These are phyloP conservation scores for Latheticus oryzae DNA, from an alignment of 2,888 invertebrate species.

Conservation along the genomic window DNA sequence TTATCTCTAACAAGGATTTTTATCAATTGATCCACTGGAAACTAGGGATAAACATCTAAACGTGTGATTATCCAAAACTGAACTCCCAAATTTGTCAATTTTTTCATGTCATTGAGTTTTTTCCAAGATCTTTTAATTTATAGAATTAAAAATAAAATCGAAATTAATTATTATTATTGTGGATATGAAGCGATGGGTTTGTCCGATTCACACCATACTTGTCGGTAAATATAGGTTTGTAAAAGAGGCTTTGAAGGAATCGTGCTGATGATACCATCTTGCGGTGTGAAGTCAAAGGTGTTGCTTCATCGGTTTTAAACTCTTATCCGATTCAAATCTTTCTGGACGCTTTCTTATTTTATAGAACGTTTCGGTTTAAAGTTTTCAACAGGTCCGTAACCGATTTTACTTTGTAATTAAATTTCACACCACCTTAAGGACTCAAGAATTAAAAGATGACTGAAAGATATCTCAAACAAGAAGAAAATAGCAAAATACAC, in stretches of 20 bases:
- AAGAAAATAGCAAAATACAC: too few species aligned
- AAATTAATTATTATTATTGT: too few species aligned
- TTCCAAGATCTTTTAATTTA: too few species aligned
- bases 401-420: conserved; percentile 31
- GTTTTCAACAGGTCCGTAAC: conserved; percentile 34
- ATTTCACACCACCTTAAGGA: too few species aligned
- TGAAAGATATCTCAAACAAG: too few species aligned
- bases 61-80: conserved; percentile 30
- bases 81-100: too few species aligned
- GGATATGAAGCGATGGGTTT: conserved; percentile 55
- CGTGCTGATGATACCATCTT: conserved; percentile 57
- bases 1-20: conserved; percentile 16
- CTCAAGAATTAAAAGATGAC: too few species aligned
- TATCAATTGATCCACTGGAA: conserved; percentile 8
- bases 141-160: too few species aligned
- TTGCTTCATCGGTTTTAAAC: conserved; percentile 41
- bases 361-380: conserved; percentile 6
- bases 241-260: conserved; percentile 48
- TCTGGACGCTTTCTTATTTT: conserved; percentile 35
- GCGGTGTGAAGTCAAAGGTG: conserved; percentile 46
- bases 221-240: conserved; percentile 57
- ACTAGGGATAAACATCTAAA: conserved; percentile 27
- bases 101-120: too few species aligned
- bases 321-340: conserved; percentile 35
- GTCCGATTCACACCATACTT: conserved; percentile 55